Evolutionary conservation across 64 coral and sea anemone species (phyloP), one percentile per base, ranked within the genome.

Genomic region (Catalaphyllia jardinei): DNA sequence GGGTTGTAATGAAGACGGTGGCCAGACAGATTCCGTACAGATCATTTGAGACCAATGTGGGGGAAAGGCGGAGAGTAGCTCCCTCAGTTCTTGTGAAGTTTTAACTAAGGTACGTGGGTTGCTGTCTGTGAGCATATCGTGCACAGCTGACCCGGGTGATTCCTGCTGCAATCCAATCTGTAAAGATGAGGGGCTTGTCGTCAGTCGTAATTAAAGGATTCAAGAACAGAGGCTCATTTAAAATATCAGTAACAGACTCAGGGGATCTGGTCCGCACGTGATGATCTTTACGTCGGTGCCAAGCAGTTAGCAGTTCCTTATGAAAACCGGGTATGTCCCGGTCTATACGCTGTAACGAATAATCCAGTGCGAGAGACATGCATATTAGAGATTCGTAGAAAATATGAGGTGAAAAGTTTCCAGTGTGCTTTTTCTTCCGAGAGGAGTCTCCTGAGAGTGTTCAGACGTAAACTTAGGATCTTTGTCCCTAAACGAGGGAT

Each of bases 311-410:
- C 17, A 90, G 60, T 30, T 90, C 76, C 50, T 54, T 67, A 39
- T 90, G 89, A 60, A 83, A 91, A 15, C 51, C 25, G 31, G 88
- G 88, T 24, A 82, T 90, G 13, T 59, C 42, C 0, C 22, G 29
- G 29, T 77, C 62, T 2, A 79, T 65, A 29, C 63, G 51, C 20
- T 76, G 52, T 6, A 71, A 16, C 65, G 4, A 71, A 33, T 19
- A 30, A 13, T 17, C 51, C 57, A 12, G 16, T 25, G 18, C 60
- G 35, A 38, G 35, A 38, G 35, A 38, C 35, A 4, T 11, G 16
- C 29, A 81, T 27, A 50, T 80, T 18, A 0, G 60, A 29, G 24
- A 81, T 31, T 3, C 24, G 29, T 5, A 90, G 27, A n/a, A 35
- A 90, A 25, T 90, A 19, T 0, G 16, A 2, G 2, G 77, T 81